Conservation (phyloP, 2,888 invertebrate genomes). For the Acrobasis repandana region DNA sequence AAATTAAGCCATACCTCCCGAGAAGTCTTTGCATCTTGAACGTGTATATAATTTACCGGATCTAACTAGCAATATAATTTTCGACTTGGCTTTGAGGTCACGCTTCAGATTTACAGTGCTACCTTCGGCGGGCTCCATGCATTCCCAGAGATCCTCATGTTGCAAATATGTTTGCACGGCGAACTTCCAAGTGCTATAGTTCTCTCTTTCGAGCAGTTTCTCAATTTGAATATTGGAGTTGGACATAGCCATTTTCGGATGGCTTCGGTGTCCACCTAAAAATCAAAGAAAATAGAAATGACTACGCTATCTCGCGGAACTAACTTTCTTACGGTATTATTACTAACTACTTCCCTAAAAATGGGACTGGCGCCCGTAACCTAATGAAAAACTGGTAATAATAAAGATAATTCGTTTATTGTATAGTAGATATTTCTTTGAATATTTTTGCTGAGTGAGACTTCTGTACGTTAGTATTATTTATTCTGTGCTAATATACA, state of each 20-base stretch:
- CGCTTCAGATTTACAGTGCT: background rate
- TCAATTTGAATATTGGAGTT: background rate
- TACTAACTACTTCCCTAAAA: background rate
- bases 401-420: too few species aligned
- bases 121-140: background rate
- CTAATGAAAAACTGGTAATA: background rate
- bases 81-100: background rate
- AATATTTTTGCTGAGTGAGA: too few species aligned
- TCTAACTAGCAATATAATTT: conserved; percentile 3
- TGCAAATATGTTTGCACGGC: background rate
- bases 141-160: background rate
- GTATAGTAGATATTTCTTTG: too few species aligned
- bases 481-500: background rate
- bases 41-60: conserved; percentile 29
- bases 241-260: background rate
- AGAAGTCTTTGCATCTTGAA: conserved; percentile 29
- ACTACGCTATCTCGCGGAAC: background rate
- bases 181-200: conserved; percentile 1
- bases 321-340: background rate
- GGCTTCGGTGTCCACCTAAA: background rate
- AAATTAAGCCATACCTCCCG: conserved; percentile 31
- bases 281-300: background rate
- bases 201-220: background rate
- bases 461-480: too few species aligned
- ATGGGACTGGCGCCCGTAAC: background rate